Evolutionary conservation across 2,113 vertebrate genomes (phyloP).

Genomic region (Calidris pygmaea): DNA sequence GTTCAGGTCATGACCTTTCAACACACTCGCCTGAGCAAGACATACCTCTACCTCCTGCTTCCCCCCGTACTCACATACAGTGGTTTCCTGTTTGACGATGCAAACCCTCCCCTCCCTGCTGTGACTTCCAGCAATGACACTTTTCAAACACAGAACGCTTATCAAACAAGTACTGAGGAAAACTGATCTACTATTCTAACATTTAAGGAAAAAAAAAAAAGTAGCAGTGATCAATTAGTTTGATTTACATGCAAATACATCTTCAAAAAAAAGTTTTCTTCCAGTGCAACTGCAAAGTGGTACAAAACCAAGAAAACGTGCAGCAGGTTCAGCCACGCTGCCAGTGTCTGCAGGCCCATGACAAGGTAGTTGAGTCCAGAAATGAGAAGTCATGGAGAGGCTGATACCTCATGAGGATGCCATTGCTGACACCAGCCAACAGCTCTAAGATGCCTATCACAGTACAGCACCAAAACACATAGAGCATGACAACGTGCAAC

Average conservation of each 20-base stretch:
- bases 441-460: neutral
- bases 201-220: neutral
- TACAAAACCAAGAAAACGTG: fast-evolving
- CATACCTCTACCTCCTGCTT: neutral
- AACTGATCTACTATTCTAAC: neutral
- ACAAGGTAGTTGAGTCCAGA: slow-evolving; percentile 14
- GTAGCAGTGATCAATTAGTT: neutral
- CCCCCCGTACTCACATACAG: fast-evolving
- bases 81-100: neutral
- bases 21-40: neutral
- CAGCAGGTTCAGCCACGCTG: neutral
- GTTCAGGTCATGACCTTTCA: neutral
- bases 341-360: neutral
- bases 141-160: neutral
- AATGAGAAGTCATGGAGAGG: neutral
- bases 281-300: neutral
- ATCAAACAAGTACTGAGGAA: fast-evolving
- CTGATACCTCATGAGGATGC: slow-evolving; percentile 21
- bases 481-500: neutral
- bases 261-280: neutral
- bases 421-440: slow-evolving; percentile 13
- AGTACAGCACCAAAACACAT: neutral
- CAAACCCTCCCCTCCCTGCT: neutral
- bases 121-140: neutral
- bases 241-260: neutral